Evolutionary conservation across 2,113 vertebrate genomes (phyloP).

Genomic region (Amphilophus citrinellus): DNA sequence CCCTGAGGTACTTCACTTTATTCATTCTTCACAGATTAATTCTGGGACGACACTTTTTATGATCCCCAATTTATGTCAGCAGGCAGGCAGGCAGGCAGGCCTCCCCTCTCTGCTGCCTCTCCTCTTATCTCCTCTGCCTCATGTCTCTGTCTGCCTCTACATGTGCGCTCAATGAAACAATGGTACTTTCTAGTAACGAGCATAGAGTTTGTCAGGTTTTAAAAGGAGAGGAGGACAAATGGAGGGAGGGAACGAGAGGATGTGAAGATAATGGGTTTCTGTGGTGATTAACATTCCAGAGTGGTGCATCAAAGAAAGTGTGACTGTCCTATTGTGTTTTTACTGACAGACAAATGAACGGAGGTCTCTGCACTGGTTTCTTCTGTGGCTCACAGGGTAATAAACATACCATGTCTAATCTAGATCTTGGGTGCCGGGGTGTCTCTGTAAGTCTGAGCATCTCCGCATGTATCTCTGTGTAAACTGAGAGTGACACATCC

Average conservation of each 20-base stretch:
- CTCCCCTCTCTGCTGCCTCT: conserved; percentile 34
- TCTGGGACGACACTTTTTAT: conserved; percentile 67
- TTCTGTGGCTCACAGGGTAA: conserved; percentile 49
- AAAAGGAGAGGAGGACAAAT: conserved; percentile 64
- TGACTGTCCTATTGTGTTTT: conserved; percentile 67
- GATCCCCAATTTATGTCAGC: conserved; percentile 73
- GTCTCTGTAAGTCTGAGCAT: conserved; percentile 31
- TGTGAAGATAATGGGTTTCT: conserved; percentile 75
- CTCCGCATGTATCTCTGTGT: conserved; percentile 3
- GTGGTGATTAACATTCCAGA: conserved; percentile 74
- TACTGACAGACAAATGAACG: conserved; percentile 61
- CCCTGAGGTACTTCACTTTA: conserved; percentile 59
- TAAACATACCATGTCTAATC: conserved; percentile 61
- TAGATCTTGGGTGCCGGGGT: conserved; percentile 23
- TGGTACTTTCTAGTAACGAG: conserved; percentile 68
- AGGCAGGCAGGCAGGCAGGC: conserved; percentile 53
- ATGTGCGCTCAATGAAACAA: conserved; percentile 71
- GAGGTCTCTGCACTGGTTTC: conserved; percentile 47
- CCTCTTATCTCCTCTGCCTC: conserved; percentile 69
- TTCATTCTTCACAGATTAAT: conserved; percentile 75
- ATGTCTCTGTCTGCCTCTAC: conserved; percentile 64
- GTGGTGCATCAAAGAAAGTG: conserved; percentile 54
- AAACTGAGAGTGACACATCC: conserved; percentile 42
- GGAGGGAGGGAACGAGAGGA: conserved; percentile 58
- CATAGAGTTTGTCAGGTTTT: conserved; percentile 73